These are phyloP conservation scores for Zophobas atratus DNA, from an alignment of 1,140 invertebrate genomes.

Conservation along the genomic window DNA sequence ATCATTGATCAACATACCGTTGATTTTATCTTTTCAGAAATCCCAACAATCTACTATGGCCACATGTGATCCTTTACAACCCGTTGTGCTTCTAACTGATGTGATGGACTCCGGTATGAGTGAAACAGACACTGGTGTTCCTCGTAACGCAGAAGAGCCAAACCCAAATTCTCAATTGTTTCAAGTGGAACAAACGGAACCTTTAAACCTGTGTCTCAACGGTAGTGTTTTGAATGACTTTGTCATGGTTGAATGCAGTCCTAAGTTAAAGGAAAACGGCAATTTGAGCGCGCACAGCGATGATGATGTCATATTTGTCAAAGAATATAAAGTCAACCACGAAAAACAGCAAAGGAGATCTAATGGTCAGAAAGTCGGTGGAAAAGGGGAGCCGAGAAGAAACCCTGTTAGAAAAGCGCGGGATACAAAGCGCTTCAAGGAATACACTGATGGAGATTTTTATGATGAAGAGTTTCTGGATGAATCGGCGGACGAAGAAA, in stretches of 20 bases:
- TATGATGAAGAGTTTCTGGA: conserved; percentile 54
- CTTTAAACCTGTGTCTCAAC: conserved; percentile 17
- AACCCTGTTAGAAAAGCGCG: conserved; percentile 55
- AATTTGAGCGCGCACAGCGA: conserved; percentile 47
- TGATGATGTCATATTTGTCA: conserved; percentile 60
- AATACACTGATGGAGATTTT: conserved; percentile 51
- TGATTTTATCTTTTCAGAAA: conserved; percentile 18
- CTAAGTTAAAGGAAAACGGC: conserved; percentile 8
- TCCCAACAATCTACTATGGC: conserved; percentile 5
- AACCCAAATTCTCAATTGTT: not conserved
- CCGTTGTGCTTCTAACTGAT: conserved; percentile 14
- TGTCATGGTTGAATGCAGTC: not conserved
- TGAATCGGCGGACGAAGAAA: conserved; percentile 38
- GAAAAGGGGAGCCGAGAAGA: conserved; percentile 41
- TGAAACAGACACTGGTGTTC: not conserved
- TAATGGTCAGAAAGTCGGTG: conserved; percentile 16
- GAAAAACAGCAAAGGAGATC: conserved; percentile 12
- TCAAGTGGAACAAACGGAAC: conserved; percentile 37
- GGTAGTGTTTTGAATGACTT: conserved; percentile 10
- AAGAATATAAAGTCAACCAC: conserved; percentile 51
- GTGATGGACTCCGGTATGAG: conserved; percentile 6
- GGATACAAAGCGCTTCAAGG: conserved; percentile 20
- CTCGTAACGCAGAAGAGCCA: not conserved
- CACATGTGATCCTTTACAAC: conserved; percentile 23
- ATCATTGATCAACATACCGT: conserved; percentile 4